Evolutionary conservation across 2,113 vertebrate genomes (phyloP).

Genomic region (Vulpes ferrilata): DNA sequence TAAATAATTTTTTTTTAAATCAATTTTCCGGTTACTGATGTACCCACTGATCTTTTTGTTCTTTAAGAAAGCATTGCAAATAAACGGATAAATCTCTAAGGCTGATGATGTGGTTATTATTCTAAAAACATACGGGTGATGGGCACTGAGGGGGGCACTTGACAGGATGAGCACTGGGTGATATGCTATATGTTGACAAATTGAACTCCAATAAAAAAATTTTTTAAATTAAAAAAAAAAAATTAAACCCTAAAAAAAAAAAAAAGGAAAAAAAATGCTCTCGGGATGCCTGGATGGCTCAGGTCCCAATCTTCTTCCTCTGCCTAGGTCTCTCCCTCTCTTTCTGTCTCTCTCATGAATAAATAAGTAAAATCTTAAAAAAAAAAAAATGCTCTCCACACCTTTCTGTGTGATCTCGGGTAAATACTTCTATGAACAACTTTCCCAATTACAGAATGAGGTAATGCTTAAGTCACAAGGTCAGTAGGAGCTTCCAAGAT

Average conservation of each 20-base stretch:
- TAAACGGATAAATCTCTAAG: background rate
- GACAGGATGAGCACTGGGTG: no score
- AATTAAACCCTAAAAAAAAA: no score
- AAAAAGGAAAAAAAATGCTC: background rate
- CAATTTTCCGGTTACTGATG: background rate
- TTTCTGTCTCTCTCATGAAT: no score
- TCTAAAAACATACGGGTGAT: background rate
- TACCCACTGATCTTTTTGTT: background rate
- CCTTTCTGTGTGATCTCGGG: conserved; percentile 38
- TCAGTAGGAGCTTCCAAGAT: conserved; percentile 62
- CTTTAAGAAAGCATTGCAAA: background rate
- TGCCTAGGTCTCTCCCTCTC: no score
- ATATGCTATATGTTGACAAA: no score
- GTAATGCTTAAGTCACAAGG: conserved; percentile 70
- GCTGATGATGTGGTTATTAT: background rate
- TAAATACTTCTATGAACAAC: conserved; percentile 51
- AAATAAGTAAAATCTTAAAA: no score
- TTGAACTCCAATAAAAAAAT: no score
- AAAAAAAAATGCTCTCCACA: conserved; percentile 16
- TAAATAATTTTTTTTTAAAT: background rate
- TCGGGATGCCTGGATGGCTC: no score
- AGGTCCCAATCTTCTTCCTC: no score
- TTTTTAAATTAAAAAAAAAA: no score
- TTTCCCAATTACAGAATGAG: conserved; percentile 62
- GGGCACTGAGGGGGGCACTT: no score